Percentiles rank a stretch among this genome's conserved stretches.
These are phyloP conservation scores for Xanthorhoe spadicearia DNA, from an alignment of 2,888 invertebrate genomes.

Conservation along the genomic window DNA sequence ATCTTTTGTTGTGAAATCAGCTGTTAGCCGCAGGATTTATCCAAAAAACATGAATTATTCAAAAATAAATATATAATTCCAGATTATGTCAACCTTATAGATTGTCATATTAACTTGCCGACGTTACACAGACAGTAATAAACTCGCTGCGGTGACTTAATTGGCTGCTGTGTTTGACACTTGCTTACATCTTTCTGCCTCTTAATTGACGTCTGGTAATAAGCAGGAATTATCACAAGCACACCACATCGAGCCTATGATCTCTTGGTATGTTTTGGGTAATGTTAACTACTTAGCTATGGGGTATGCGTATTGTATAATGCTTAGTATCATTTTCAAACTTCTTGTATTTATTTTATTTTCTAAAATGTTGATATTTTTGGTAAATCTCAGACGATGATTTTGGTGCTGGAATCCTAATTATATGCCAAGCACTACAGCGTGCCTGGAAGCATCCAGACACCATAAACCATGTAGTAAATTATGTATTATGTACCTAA, in stretches of 20 bases:
- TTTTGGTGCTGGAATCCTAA: not conserved
- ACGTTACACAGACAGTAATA: slow-evolving; percentile 1
- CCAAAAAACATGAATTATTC: too few relatives aligned
- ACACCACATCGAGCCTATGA: slow-evolving; percentile 9
- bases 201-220: slow-evolving; percentile 17
- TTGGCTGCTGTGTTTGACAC: slow-evolving; percentile 53
- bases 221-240: slow-evolving; percentile 15
- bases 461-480: not conserved
- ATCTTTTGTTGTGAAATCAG: too few relatives aligned
- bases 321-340: too few relatives aligned
- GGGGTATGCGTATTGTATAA: not conserved
- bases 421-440: not conserved
- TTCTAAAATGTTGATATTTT: too few relatives aligned
- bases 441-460: too few relatives aligned
- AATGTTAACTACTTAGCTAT: not conserved
- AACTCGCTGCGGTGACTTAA: slow-evolving; percentile 48
- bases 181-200: slow-evolving; percentile 19
- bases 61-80: not conserved
- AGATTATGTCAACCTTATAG: not conserved
- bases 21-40: too few relatives aligned
- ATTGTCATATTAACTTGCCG: not conserved
- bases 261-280: slow-evolving; percentile 13
- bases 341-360: too few relatives aligned
- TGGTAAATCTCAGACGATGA: not conserved
- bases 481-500: too few relatives aligned